Percentiles rank a stretch among this genome's conserved stretches.
Evolutionary conservation across 1,140 invertebrate species (phyloP).

Genomic region (Euura lappo): DNA sequence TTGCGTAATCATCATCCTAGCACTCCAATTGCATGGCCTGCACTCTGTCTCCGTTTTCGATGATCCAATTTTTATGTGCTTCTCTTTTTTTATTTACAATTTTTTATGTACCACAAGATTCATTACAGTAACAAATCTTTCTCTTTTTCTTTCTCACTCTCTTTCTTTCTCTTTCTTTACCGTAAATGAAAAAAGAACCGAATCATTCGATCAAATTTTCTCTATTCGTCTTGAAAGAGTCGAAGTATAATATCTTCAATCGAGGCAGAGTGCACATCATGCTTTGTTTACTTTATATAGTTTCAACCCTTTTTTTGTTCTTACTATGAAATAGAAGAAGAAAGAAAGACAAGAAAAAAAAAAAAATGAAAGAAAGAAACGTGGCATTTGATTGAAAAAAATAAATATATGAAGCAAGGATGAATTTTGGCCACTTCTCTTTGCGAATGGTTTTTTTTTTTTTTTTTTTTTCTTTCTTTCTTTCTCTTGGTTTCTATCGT

Average conservation of each 20-base stretch:
- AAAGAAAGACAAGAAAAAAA: background rate
- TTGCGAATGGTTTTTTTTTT: background rate
- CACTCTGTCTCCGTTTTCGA: conserved; percentile 30
- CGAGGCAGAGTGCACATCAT: conserved; percentile 43
- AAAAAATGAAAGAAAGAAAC: background rate
- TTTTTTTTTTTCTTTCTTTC: background rate
- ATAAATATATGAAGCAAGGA: background rate
- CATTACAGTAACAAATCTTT: too few species aligned
- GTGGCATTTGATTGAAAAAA: too few species aligned
- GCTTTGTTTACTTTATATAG: conserved; percentile 27
- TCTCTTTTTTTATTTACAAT: background rate
- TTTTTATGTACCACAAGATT: background rate
- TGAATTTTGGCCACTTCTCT: background rate
- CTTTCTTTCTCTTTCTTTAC: too few species aligned
- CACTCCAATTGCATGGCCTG: conserved; percentile 42
- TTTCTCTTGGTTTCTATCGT: background rate
- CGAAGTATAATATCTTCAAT: too few species aligned
- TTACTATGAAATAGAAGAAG: background rate
- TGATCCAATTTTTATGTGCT: conserved; percentile 4
- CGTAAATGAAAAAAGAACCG: too few species aligned
- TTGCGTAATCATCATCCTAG: conserved; percentile 28
- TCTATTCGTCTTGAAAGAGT: too few species aligned
- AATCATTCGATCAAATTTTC: too few species aligned
- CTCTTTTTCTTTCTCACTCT: too few species aligned
- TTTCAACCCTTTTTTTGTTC: conserved; percentile 34